A percentile compares a stretch with the other conserved stretches of the same genome.
These are phyloP conservation scores for Drosophila albomicans DNA, from an alignment of 1,140 invertebrate genomes.

Conservation along the genomic window DNA sequence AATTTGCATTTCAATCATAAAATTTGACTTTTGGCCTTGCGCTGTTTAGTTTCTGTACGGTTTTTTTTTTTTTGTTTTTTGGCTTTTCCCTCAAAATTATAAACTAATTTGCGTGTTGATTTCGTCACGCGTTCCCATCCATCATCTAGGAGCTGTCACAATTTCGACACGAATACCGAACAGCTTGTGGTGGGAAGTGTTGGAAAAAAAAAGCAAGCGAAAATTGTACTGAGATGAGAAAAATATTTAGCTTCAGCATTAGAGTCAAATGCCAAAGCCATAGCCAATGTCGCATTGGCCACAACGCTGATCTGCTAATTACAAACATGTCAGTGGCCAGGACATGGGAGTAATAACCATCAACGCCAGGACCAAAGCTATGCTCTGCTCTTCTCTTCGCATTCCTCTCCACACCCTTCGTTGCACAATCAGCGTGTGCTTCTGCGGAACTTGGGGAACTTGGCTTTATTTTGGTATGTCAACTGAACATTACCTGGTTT, in stretches of 20 bases:
- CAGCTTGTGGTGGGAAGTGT: background rate
- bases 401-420: background rate
- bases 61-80: slow-evolving; percentile 32
- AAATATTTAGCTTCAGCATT: slow-evolving; percentile 31
- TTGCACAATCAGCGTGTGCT: background rate
- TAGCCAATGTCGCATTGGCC: slow-evolving; percentile 43
- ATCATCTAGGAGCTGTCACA: slow-evolving; percentile 21
- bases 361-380: slow-evolving; percentile 5
- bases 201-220: background rate
- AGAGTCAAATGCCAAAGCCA: slow-evolving; percentile 26
- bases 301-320: slow-evolving; percentile 60
- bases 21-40: background rate
- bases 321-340: slow-evolving; percentile 71
- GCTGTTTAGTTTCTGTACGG: background rate
- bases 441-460: background rate
- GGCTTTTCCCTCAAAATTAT: slow-evolving; percentile 41
- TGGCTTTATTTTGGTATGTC: slow-evolving; percentile 22
- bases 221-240: background rate
- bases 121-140: slow-evolving; percentile 37
- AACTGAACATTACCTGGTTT: slow-evolving; percentile 37
- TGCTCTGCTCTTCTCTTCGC: background rate
- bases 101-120: slow-evolving; percentile 61
- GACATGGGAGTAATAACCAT: slow-evolving; percentile 15
- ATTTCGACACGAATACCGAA: slow-evolving; percentile 6
- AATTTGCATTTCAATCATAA: slow-evolving; percentile 1